Evolutionary conservation across 2,888 invertebrate genomes (phyloP).

Genomic region (Zygothrica quintamaculata): DNA sequence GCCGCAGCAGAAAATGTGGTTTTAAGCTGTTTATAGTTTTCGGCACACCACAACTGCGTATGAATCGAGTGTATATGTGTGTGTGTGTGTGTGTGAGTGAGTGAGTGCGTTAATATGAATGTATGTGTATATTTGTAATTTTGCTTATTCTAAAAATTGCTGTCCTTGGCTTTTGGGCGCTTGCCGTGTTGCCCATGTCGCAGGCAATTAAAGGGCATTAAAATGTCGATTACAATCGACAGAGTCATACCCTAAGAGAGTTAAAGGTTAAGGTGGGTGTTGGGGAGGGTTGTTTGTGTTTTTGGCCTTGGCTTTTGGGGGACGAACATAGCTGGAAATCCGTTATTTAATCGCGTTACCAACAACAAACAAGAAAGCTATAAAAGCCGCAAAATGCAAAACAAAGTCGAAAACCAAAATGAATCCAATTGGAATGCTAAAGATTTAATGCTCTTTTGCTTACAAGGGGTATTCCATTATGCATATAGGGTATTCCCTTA

Average conservation of each 20-base stretch:
- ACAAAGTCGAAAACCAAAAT: not conserved
- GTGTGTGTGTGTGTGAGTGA: slow-evolving; percentile 10
- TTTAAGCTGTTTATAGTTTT: slow-evolving; percentile 68
- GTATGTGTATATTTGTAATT: not conserved
- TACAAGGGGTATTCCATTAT: too few relatives aligned
- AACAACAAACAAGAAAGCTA: slow-evolving; percentile 7
- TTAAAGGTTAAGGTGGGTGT: not conserved
- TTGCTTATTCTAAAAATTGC: slow-evolving; percentile 61
- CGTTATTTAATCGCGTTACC: slow-evolving; percentile 35
- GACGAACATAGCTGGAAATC: slow-evolving; percentile 41
- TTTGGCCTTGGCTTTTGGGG: not conserved
- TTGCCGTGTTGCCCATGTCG: slow-evolving; percentile 10
- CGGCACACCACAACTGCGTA: slow-evolving; percentile 22
- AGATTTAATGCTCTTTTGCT: not conserved
- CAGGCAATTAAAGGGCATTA: slow-evolving; percentile 56
- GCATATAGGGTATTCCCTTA: too few relatives aligned
- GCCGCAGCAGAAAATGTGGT: slow-evolving; percentile 38
- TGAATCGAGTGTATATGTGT: too few relatives aligned
- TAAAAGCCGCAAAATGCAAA: slow-evolving; percentile 6
- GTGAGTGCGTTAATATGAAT: too few relatives aligned
- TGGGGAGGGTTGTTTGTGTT: not conserved
- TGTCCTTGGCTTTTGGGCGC: slow-evolving; percentile 26
- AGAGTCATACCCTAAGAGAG: slow-evolving; percentile 1
- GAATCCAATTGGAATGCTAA: too few relatives aligned
- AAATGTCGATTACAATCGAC: slow-evolving; percentile 49